phyloP scores from a whole-genome alignment of 1,140 invertebrate species.

The Tribolium madens region DNA sequence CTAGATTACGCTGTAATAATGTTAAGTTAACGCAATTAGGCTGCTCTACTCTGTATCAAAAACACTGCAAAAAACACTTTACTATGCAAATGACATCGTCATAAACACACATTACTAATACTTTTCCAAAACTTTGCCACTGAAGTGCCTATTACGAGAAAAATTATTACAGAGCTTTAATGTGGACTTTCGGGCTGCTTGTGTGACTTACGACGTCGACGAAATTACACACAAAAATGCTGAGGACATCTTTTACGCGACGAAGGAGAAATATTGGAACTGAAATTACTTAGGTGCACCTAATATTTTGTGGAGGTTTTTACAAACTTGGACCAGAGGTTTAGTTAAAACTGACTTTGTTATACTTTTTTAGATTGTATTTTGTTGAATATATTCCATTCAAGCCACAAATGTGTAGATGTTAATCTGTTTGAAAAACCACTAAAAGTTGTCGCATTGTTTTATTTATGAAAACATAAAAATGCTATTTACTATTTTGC shows the following conservation, averaged over 20 bases:
- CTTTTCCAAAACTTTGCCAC: background rate
- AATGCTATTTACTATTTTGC: too few species aligned
- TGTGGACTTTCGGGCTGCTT: background rate
- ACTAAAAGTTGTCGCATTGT: too few species aligned
- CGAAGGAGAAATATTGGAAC: background rate
- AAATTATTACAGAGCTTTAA: background rate
- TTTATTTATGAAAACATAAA: too few species aligned
- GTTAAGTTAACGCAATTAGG: constrained; percentile 9
- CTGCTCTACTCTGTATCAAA: background rate
- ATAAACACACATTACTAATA: background rate
- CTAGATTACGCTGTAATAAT: constrained; percentile 3
- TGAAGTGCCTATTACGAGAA: background rate
- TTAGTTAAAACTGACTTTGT: too few species aligned
- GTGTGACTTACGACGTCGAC: background rate
- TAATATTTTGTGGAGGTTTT: too few species aligned
- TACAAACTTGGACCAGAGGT: too few species aligned
- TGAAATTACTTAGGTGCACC: background rate
- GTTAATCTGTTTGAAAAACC: too few species aligned
- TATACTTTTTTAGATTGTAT: too few species aligned
- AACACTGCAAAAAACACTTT: background rate
- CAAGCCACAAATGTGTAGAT: too few species aligned
- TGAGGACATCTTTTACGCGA: background rate
- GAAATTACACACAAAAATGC: background rate
- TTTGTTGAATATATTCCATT: too few species aligned
- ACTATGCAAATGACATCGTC: background rate